Evolutionary conservation across 2,888 invertebrate genomes (phyloP).

Genomic region (Apodemia mormo): DNA sequence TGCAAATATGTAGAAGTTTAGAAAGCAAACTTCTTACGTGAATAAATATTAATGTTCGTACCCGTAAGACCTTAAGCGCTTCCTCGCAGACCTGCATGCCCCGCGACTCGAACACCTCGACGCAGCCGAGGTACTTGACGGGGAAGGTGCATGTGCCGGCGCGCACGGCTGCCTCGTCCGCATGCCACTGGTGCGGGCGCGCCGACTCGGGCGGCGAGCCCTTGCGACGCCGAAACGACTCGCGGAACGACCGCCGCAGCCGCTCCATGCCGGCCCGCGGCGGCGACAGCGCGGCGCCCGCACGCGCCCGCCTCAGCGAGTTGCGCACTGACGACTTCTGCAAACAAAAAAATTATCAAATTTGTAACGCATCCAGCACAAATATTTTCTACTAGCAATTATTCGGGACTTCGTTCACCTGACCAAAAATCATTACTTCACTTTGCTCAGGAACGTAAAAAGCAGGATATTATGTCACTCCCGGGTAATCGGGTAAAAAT

Average conservation of each 20-base stretch:
- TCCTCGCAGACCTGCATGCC: slow-evolving; percentile 99
- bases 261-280: slow-evolving; percentile 90
- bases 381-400: no score
- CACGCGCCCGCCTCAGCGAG: slow-evolving; percentile 73
- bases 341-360: slow-evolving; percentile 32
- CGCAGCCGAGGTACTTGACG: slow-evolving; percentile 99
- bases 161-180: slow-evolving; percentile 97
- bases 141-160: slow-evolving; percentile 98
- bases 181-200: slow-evolving; percentile 98
- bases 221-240: slow-evolving; percentile 96
- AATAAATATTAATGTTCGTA: slow-evolving; percentile 50
- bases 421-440: no score
- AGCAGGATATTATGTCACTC: no score
- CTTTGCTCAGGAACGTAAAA: no score
- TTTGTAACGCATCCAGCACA: no score
- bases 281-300: slow-evolving; percentile 73
- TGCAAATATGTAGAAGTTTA: no score
- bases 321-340: slow-evolving; percentile 77
- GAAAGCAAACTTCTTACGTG: no score
- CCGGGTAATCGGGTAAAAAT: no score
- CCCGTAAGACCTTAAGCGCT: slow-evolving; percentile 97
- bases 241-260: slow-evolving; percentile 93
- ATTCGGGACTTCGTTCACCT: no score
- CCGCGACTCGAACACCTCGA: slow-evolving; percentile 99
- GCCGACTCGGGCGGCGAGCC: slow-evolving; percentile 93